Evolutionary conservation across 2,888 invertebrate species (phyloP).

Genomic region (Chironomus riparius): DNA sequence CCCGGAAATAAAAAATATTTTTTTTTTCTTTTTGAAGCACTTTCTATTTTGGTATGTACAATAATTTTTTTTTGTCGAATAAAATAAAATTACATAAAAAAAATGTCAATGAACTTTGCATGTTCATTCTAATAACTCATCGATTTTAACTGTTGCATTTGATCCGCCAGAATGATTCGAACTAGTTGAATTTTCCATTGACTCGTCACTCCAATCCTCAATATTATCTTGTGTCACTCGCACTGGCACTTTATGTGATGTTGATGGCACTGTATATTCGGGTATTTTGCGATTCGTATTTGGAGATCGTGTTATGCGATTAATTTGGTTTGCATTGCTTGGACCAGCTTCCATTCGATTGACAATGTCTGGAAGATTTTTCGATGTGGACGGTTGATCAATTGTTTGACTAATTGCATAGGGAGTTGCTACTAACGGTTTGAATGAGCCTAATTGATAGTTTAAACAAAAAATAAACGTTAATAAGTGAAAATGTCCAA

Average conservation of each 20-base stretch:
- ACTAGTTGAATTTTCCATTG: constrained; percentile 16
- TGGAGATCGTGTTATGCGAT: constrained; percentile 31
- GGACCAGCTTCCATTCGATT: constrained; percentile 26
- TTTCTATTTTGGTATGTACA: background rate
- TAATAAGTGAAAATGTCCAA: background rate
- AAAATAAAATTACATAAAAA: background rate
- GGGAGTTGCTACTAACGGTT: constrained; percentile 23
- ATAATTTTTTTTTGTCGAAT: background rate
- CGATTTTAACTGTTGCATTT: constrained; percentile 41
- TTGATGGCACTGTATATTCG: constrained; percentile 32
- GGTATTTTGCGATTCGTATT: constrained; percentile 31
- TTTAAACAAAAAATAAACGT: background rate
- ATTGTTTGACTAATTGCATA: constrained; percentile 28
- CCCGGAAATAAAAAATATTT: background rate
- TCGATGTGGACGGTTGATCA: constrained; percentile 31
- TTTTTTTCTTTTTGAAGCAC: background rate
- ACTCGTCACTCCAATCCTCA: constrained; percentile 26
- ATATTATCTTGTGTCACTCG: constrained; percentile 27
- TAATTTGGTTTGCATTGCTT: constrained; percentile 28
- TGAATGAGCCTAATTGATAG: background rate
- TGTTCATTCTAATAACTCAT: constrained; percentile 35
- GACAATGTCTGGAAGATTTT: constrained; percentile 33
- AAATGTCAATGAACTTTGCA: background rate
- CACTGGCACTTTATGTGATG: constrained; percentile 22
- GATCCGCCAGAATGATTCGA: constrained; percentile 43